These are phyloP conservation scores for Delphinapterus leucas DNA, from an alignment of 2,113 vertebrate genomes.

Conservation along the genomic window DNA sequence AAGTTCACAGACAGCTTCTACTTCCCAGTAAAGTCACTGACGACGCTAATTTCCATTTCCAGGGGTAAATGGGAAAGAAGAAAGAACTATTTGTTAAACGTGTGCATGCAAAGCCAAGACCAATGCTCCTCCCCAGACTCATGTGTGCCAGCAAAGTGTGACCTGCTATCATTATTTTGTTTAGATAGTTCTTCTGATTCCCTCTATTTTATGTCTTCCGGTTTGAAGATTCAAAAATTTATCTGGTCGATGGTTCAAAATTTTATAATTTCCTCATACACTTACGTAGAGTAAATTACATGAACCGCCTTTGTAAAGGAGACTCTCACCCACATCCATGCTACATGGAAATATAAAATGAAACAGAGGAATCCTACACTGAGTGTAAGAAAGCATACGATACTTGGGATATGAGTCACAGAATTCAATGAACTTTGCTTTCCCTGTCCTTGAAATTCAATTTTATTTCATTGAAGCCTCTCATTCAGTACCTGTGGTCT, in stretches of 20 bases:
- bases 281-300: too few relatives aligned
- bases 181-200: background rate
- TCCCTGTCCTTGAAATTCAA: background rate
- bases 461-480: background rate
- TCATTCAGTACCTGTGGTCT: background rate
- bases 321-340: background rate
- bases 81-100: background rate
- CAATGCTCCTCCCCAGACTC: background rate
- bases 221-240: background rate
- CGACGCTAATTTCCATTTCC: background rate
- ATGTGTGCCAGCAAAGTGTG: rapidly evolving
- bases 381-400: background rate
- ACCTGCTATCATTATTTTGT: background rate
- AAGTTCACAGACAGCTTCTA: background rate
- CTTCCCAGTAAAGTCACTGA: background rate
- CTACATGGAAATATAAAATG: rapidly evolving
- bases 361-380: background rate
- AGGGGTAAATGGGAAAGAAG: background rate
- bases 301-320: background rate
- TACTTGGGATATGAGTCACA: background rate
- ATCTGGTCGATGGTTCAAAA: background rate
- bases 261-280: background rate
- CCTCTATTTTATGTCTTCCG: background rate
- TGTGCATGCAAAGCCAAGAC: rapidly evolving
- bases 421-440: background rate